phyloP scores from a whole-genome alignment of 2,113 vertebrate species.

The Motacilla alba region DNA sequence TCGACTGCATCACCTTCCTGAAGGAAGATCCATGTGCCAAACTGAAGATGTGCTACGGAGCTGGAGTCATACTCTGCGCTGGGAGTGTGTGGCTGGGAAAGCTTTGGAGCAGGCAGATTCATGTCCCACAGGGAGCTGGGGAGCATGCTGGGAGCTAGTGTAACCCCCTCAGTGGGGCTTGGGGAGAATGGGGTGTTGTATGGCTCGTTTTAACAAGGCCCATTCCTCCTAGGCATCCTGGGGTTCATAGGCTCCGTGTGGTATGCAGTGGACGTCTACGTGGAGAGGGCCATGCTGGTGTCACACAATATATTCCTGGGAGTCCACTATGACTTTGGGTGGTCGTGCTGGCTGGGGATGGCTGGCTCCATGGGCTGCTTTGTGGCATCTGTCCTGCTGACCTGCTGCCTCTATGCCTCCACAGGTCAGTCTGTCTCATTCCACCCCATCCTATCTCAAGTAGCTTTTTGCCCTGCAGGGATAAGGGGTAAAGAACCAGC shows the following conservation, averaged over 20 bases:
- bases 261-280: slow-evolving; percentile 69
- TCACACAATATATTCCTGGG: slow-evolving; percentile 66
- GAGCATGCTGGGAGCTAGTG: fast-evolving
- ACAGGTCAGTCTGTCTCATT: slow-evolving; percentile 46
- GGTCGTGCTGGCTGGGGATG: slow-evolving; percentile 78
- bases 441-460: background rate
- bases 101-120: background rate
- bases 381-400: slow-evolving; percentile 47
- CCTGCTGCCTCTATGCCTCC: slow-evolving; percentile 53
- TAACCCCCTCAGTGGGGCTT: background rate
- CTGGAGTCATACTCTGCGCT: slow-evolving; percentile 32
- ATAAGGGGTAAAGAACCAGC: background rate
- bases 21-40: slow-evolving; percentile 61
- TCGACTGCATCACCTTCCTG: slow-evolving; percentile 66
- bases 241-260: slow-evolving; percentile 71
- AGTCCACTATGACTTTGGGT: slow-evolving; percentile 73
- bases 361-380: slow-evolving; percentile 62
- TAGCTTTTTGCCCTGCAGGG: background rate
- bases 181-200: fast-evolving
- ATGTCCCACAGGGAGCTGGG: background rate
- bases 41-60: slow-evolving; percentile 58
- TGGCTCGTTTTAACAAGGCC: background rate
- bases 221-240: slow-evolving; percentile 52
- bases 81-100: slow-evolving; percentile 49
- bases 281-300: slow-evolving; percentile 65